Base-by-base conservation (phyloP, 2,888 invertebrate species). In the Zaprionus lineosus region DNA sequence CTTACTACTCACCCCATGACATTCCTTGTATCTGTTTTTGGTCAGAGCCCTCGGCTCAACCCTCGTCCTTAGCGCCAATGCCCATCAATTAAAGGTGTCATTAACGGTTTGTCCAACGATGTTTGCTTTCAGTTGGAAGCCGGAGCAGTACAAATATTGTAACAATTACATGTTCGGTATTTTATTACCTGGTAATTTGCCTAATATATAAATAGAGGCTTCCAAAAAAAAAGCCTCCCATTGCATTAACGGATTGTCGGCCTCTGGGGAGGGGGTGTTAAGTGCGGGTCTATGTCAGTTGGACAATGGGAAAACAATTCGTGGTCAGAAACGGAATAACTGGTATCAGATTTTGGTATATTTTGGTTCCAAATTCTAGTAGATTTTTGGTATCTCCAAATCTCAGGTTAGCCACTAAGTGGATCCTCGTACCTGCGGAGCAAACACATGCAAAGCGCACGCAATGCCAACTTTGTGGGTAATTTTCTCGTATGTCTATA, bases 51-150 rank as follows among this genome's bases (percentile, higher is more conserved):
- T 1, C 8, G 34, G 29, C 14, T 14, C 44, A 47, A 41, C 51
- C 61, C 58, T 44, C 31, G 36, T n/a, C 8, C 31, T 26, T 18
- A 41, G n/a, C 24, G 24, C 2, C n/a, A 33, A 28, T 39, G 70
- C 70, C 81, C 86, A 86, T 88, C 76, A 79, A 83, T 87, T 86
- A 73, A 55, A 84, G 87, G 88, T 87, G 87, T 82, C 88, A 86
- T 87, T 88, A 87, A 82, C 82, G 75, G 74, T 64, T 74, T 75
- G 74, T 83, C 47, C 50, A 21, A 36, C 52, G 37, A 51, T 28
- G 51, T 55, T 68, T 63, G 68, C 59, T 63, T 58, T 57, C 52
- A 36, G 74, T 67, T 86, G 75, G 36, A 41, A 41, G 26, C 41
- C 61, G 26, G 29, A 59, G 58, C 50, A 50, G 58, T 52, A 63